These are phyloP conservation scores for Zygogramma bicolorata DNA, from an alignment of 2,888 invertebrate genomes.

Conservation along the genomic window DNA sequence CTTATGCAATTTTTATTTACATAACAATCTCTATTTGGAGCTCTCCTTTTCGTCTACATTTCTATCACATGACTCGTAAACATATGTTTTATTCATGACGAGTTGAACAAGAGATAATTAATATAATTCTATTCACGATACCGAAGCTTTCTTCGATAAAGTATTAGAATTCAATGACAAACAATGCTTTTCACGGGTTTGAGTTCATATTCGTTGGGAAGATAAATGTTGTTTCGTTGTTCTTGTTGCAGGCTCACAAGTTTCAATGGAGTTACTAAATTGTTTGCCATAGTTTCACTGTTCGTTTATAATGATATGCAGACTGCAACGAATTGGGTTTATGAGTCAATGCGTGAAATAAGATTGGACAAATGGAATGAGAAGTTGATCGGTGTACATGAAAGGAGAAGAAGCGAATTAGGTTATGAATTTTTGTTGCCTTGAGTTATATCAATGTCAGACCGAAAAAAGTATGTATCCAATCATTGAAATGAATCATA, in stretches of 20 bases:
- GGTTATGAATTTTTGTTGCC: too few relatives aligned
- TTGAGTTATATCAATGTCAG: too few relatives aligned
- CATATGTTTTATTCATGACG: background rate
- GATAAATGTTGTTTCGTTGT: too few relatives aligned
- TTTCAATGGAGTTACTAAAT: background rate
- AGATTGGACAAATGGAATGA: background rate
- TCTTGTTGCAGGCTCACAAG: background rate
- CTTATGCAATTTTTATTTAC: constrained; percentile 9
- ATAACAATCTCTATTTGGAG: background rate
- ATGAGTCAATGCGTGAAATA: background rate
- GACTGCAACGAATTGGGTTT: background rate
- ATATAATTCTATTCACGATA: too few relatives aligned
- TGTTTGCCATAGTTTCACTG: background rate
- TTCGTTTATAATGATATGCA: background rate
- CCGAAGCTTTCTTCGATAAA: too few relatives aligned
- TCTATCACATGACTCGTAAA: background rate
- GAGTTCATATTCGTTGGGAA: too few relatives aligned
- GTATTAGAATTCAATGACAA: background rate
- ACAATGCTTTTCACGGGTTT: too few relatives aligned
- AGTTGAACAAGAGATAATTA: background rate
- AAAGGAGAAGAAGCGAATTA: too few relatives aligned
- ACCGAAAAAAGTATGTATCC: too few relatives aligned
- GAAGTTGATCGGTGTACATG: too few relatives aligned
- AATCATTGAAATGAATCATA: too few relatives aligned
- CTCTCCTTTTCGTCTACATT: background rate